A percentile compares a stretch with the other conserved stretches of the same genome.
Evolutionary conservation across 2,797 vertebrate species (phyloP).

Genomic region (Acanthurus leucopareius): DNA sequence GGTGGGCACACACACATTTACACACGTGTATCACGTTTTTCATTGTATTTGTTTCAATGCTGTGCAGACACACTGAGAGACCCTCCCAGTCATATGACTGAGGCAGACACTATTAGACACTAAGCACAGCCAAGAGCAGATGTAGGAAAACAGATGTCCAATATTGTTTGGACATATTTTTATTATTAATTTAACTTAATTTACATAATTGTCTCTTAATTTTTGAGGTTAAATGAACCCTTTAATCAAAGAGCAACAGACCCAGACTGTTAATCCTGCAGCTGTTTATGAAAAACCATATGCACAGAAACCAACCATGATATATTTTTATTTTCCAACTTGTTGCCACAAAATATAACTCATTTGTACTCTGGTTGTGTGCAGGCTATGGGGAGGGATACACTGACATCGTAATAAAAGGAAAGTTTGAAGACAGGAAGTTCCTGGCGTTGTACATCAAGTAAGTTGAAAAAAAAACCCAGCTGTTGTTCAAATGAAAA

Average conservation of each 20-base stretch:
- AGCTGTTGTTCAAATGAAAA: not conserved
- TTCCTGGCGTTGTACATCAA: conserved; percentile 91
- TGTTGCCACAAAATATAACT: no score
- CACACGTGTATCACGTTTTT: not conserved
- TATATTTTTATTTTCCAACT: not conserved
- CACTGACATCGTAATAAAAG: conserved; percentile 88
- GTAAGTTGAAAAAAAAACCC: conserved; percentile 74
- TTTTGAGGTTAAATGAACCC: not conserved
- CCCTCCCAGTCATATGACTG: not conserved
- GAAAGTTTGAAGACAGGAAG: conserved; percentile 83
- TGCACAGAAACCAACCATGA: not conserved
- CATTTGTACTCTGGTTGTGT: not conserved
- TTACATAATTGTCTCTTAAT: not conserved
- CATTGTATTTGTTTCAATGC: not conserved
- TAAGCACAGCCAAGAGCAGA: no score
- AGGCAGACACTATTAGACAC: not conserved
- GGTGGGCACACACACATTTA: conserved; percentile 73
- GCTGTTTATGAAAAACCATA: no score
- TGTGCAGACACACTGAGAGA: not conserved
- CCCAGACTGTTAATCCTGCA: not conserved
- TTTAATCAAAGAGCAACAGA: conserved; percentile 1
- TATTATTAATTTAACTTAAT: not conserved
- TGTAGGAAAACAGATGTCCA: not conserved
- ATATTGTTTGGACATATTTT: not conserved
- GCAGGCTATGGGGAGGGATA: conserved; percentile 88